A percentile compares a stretch with the other conserved stretches of the same genome.
Evolutionary conservation across 2,113 vertebrate genomes (phyloP).

Genomic region (Silurus meridionalis): DNA sequence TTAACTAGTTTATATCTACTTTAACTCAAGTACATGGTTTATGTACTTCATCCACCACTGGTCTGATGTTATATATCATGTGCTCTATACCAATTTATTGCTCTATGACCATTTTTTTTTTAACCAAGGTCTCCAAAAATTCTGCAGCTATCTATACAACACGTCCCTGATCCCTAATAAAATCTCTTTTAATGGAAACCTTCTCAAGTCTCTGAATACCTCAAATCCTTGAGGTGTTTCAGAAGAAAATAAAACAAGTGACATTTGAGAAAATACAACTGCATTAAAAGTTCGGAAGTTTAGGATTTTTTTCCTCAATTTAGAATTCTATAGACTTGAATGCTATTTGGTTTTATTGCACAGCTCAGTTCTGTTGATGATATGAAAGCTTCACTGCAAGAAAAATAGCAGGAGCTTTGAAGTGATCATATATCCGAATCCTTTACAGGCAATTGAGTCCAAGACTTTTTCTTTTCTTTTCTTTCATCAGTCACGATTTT

Average conservation of each 20-base stretch:
- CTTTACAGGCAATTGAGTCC: neutral
- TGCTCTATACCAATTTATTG: neutral
- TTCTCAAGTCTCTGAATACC: neutral
- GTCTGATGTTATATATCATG: neutral
- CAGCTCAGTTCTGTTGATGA: neutral
- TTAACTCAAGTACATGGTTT: too few relatives aligned
- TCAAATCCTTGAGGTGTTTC: neutral
- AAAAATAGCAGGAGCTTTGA: conserved; percentile 34
- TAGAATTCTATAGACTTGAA: neutral
- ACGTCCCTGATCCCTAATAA: neutral
- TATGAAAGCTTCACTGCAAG: neutral
- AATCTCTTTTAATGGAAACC: neutral
- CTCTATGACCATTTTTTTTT: neutral
- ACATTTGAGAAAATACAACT: neutral
- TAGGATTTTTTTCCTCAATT: too few relatives aligned
- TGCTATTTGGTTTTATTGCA: neutral
- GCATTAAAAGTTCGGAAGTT: neutral
- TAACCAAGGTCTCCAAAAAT: neutral
- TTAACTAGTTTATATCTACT: too few relatives aligned
- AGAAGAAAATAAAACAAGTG: neutral
- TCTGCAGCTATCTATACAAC: neutral
- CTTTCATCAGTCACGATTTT: conserved; percentile 28
- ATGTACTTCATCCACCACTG: too few relatives aligned
- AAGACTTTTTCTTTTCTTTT: conserved; percentile 20
- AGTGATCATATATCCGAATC: conserved; percentile 22